Base-by-base conservation (phyloP, 1,140 invertebrate genomes). In the Drosophila punjabiensis region DNA sequence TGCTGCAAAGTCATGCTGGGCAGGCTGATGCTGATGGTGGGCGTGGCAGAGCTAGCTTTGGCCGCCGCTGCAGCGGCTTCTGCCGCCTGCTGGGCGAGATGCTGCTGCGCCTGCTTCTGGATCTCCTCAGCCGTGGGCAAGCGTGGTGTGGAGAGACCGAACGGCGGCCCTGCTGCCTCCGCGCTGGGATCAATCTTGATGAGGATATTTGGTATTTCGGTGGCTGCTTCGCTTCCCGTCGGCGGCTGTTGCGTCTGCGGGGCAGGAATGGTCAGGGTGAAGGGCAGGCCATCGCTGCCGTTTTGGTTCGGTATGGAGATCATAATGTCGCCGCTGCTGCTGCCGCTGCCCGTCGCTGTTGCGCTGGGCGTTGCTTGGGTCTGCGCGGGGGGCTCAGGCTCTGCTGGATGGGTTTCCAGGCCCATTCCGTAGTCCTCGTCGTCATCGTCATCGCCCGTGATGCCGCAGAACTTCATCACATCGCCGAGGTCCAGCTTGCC, bases 401-500 rank as follows among this genome's bases (percentile, higher is more conserved):
- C 41, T 52, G 62, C 32, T 0, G 35, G 18, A 24, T 37, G 53
- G 4, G 37, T 30, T 41, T 66, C 69, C 28, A 41, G 33, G 33
- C 92, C 91, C 80, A 92, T 91, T 14, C 73, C 86, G 43, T 91
- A 91, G 47, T 91, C 92, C 37, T 83, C 88, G 35, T 93, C 92
- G 20, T 88, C 85, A 20, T 93, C 93, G 47, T 93, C 92, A 28
- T 93, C 92, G 43, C 93, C 93, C 10, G 86, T 93, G 30, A 93
- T 93, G 35, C 90, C 93, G 66, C 93, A 94, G 16, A 95, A 81
- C 89, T 95, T 95, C 94, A 95, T 95, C 16, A 95, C 94, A 86
- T 95, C 94, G 47, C 94, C 94, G 64, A 95, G 90, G 86, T 95
- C 94, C 47, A 95, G 81, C 87, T 94, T 94, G 5, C 92, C 92